Evolutionary conservation across 2,797 vertebrate species (phyloP).

Genomic region (Sparidentex hasta): DNA sequence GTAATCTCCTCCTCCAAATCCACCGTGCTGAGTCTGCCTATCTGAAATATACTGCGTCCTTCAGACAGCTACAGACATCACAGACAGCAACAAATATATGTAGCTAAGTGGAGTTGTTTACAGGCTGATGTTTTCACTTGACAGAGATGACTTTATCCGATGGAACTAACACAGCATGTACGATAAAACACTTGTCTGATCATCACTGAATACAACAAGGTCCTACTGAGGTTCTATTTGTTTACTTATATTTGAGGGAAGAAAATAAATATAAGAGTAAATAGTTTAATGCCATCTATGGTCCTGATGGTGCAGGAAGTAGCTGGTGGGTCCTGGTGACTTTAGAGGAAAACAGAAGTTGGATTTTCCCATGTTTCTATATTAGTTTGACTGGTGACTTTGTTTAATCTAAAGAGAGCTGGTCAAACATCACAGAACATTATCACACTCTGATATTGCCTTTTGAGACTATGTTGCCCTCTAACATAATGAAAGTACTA

Average conservation of each 20-base stretch:
- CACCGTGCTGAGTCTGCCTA: slow-evolving; percentile 93
- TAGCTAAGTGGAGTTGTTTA: slow-evolving; percentile 19
- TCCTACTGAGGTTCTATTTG: background rate
- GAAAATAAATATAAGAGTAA: background rate
- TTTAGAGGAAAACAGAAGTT: slow-evolving; percentile 56
- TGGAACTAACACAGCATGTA: background rate
- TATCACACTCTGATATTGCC: background rate
- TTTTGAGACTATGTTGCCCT: background rate
- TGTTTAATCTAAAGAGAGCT: background rate
- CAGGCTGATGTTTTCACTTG: slow-evolving; percentile 12
- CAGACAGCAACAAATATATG: slow-evolving; percentile 62
- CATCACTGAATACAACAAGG: too few relatives aligned
- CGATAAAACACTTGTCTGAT: background rate
- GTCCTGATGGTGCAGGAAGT: slow-evolving; percentile 4
- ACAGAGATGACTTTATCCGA: slow-evolving; percentile 13
- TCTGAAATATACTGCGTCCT: slow-evolving; percentile 83
- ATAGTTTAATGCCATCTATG: slow-evolving; percentile 4
- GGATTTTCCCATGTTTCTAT: slow-evolving; percentile 34
- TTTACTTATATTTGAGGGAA: background rate
- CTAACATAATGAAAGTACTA: background rate
- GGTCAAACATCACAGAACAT: background rate
- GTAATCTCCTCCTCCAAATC: slow-evolving; percentile 91
- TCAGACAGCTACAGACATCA: slow-evolving; percentile 81
- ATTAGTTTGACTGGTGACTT: background rate
- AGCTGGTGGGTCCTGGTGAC: background rate